Evolutionary conservation across 2,113 vertebrate species (phyloP).

Genomic region (Coryphaenoides rupestris): DNA sequence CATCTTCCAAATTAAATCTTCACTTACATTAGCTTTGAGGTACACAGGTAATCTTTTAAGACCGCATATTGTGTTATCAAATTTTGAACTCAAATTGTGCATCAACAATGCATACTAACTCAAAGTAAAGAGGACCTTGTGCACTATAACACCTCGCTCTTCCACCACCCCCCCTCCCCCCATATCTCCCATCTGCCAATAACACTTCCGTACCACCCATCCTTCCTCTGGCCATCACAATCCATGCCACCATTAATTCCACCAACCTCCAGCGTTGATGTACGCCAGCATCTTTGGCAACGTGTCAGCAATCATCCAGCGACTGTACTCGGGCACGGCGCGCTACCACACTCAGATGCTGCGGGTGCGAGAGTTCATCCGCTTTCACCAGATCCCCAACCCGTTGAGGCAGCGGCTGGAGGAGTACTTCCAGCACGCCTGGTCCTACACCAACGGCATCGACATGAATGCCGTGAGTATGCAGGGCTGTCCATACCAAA

Average conservation of each 20-base stretch:
- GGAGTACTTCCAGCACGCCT: constrained; percentile 86
- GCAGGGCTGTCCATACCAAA: background rate
- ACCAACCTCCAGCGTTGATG: constrained; percentile 77
- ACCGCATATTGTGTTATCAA: no score
- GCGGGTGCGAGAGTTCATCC: constrained; percentile 81
- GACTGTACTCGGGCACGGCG: constrained; percentile 84
- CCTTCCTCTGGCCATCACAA: background rate
- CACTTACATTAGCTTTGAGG: no score
- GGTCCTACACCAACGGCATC: constrained; percentile 88
- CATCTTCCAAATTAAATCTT: no score
- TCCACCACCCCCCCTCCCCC: background rate
- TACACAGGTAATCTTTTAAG: no score
- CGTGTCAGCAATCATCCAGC: constrained; percentile 88
- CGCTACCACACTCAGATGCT: constrained; percentile 90
- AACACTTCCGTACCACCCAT: background rate
- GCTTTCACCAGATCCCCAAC: constrained; percentile 86
- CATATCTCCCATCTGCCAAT: background rate
- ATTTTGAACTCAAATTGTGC: no score
- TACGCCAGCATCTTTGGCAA: constrained; percentile 91
- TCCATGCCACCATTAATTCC: no score
- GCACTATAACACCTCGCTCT: background rate
- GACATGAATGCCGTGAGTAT: constrained; percentile 85
- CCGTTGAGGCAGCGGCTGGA: constrained; percentile 81
- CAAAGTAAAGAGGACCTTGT: no score
- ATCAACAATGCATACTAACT: no score